Conservation (phyloP, 1,140 invertebrate species). For the Lethrus apterus region DNA sequence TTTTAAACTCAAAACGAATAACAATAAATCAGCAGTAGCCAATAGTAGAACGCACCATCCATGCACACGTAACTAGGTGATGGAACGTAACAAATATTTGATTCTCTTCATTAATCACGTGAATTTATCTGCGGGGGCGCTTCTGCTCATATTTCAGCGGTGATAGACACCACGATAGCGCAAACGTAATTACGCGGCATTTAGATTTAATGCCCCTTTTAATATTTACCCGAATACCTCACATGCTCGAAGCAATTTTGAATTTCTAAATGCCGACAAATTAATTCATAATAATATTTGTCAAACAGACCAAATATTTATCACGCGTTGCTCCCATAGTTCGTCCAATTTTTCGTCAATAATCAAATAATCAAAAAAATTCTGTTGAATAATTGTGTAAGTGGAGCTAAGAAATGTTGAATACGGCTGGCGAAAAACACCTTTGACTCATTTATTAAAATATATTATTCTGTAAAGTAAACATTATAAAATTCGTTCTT, state of each 20-base stretch:
- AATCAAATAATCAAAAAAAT: too few species aligned
- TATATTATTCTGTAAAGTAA: too few species aligned
- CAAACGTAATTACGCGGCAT: slow-evolving; percentile 33
- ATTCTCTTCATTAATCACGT: slow-evolving; percentile 34
- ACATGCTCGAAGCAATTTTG: slow-evolving; percentile 14
- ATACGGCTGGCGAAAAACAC: too few species aligned
- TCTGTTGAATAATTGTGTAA: too few species aligned
- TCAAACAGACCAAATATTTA: too few species aligned
- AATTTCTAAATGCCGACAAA: slow-evolving; percentile 14
- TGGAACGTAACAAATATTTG: slow-evolving; percentile 27
- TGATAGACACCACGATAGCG: slow-evolving; percentile 35
- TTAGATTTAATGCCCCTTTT: slow-evolving; percentile 36
- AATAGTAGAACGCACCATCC: slow-evolving; percentile 7
- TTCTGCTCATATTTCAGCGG: slow-evolving; percentile 31
- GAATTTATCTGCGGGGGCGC: slow-evolving; percentile 28
- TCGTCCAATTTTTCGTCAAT: too few species aligned
- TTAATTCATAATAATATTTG: slow-evolving; percentile 19
- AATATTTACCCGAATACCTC: slow-evolving; percentile 30
- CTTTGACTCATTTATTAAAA: too few species aligned
- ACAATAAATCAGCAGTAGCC: slow-evolving; percentile 10
- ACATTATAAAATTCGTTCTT: too few species aligned
- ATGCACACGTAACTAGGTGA: slow-evolving; percentile 11
- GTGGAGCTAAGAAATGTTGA: too few species aligned
- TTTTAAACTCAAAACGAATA: slow-evolving; percentile 11
- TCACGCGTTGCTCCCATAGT: too few species aligned